Evolutionary conservation across 2,113 vertebrate genomes (phyloP).

Genomic region (Mesocricetus auratus): DNA sequence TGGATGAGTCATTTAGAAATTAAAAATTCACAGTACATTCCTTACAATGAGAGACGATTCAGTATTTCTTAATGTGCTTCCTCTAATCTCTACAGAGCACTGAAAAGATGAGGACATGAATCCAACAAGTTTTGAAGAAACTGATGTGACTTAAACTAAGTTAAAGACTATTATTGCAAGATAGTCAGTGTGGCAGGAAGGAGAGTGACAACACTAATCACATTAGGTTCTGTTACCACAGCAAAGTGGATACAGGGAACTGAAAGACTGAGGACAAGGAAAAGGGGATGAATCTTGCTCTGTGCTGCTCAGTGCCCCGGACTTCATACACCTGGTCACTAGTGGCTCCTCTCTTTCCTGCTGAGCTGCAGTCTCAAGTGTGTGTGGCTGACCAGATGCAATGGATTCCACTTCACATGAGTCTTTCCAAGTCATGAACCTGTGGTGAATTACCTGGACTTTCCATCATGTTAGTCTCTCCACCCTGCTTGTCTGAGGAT

Average conservation of each 20-base stretch:
- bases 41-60: not conserved
- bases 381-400: constrained; percentile 79
- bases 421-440: not conserved
- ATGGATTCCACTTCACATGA: not conserved
- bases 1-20: not conserved
- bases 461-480: no score
- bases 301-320: constrained; percentile 87
- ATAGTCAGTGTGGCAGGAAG: not conserved
- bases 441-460: not conserved
- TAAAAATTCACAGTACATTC: not conserved
- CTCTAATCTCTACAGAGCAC: constrained; percentile 32
- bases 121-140: constrained; percentile 6
- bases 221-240: not conserved
- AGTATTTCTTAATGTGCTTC: no score
- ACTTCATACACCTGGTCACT: constrained; percentile 95
- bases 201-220: not conserved
- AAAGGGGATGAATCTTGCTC: constrained; percentile 89
- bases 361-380: constrained; percentile 73
- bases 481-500: constrained; percentile 80
- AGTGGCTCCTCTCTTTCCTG: constrained; percentile 82
- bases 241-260: not conserved
- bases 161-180: not conserved
- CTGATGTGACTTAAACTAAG: not conserved
- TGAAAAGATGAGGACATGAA: constrained; percentile 22
- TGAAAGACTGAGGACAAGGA: not conserved